Conservation (phyloP, 2,888 invertebrate species). For the Caenorhabditis imperialis region DNA sequence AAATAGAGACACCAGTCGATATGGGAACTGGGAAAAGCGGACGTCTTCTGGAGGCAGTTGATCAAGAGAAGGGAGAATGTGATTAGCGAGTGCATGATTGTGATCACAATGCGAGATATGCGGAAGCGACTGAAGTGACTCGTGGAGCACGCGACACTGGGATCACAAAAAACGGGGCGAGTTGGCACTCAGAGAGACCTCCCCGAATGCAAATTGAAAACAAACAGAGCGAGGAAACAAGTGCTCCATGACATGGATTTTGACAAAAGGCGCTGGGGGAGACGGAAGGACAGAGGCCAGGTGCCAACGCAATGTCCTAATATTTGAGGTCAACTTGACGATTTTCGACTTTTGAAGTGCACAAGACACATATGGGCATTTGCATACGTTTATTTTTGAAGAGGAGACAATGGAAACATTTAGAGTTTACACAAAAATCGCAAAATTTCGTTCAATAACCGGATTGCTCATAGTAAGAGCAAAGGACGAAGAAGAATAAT, state of each 20-base stretch:
- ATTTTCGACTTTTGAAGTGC: constrained; percentile 31
- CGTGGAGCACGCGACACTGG: constrained; percentile 28
- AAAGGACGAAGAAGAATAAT: no score
- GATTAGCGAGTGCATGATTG: constrained; percentile 3
- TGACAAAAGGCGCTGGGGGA: constrained; percentile 3
- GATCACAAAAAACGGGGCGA: neutral
- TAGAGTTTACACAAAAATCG: no score
- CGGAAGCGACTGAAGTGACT: constrained; percentile 34
- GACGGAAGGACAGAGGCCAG: neutral
- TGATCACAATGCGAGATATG: constrained; percentile 21
- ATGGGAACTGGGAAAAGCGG: constrained; percentile 24
- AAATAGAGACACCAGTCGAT: constrained; percentile 55
- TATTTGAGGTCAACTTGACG: constrained; percentile 43
- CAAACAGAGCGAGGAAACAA: constrained; percentile 15
- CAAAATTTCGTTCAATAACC: constrained; percentile 1
- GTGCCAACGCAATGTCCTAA: constrained; percentile 21
- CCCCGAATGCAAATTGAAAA: neutral
- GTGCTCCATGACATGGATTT: constrained; percentile 15
- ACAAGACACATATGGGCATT: constrained; percentile 16
- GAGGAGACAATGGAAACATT: neutral
- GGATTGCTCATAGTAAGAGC: neutral
- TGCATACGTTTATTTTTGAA: no score
- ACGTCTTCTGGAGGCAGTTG: constrained; percentile 9
- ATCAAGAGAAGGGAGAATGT: neutral
- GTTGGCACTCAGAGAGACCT: constrained; percentile 11